Percentiles rank a stretch among this genome's conserved stretches.
Conservation (phyloP, 1,140 invertebrate genomes). For the Daktulosphaira vitifoliae region DNA sequence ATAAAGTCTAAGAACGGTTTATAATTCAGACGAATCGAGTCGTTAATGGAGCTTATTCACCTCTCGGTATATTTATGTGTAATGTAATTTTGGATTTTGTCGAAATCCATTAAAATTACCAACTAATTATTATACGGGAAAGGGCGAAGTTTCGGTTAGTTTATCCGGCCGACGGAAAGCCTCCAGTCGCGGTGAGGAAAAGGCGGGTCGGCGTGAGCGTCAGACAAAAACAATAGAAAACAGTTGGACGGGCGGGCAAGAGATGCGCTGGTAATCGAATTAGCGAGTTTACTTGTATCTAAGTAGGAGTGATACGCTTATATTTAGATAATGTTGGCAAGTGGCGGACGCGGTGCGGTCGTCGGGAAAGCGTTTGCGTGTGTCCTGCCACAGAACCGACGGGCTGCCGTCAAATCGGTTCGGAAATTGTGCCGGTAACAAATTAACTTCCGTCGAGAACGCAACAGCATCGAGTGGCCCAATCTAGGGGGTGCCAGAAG, state of each 20-base stretch:
- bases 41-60: slow-evolving; percentile 18
- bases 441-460: slow-evolving; percentile 22
- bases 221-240: neutral
- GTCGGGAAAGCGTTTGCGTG: neutral
- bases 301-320: too few relatives aligned
- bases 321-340: too few relatives aligned
- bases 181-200: neutral
- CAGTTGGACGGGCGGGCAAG: neutral
- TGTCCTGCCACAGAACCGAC: neutral
- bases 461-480: too few relatives aligned
- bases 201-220: neutral
- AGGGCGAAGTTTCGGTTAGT: slow-evolving; percentile 14
- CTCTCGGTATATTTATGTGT: neutral
- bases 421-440: slow-evolving; percentile 26
- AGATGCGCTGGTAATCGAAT: slow-evolving; percentile 15
- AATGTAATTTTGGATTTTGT: neutral
- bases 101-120: slow-evolving; percentile 25
- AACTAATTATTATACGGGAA: slow-evolving; percentile 18
- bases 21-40: neutral
- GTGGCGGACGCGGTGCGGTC: neutral
- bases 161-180: slow-evolving; percentile 11
- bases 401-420: slow-evolving; percentile 24
- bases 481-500: neutral
- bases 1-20: neutral
- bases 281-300: neutral